Base-by-base conservation (phyloP, 2,888 invertebrate genomes). In the Drosophila diplacantha region DNA sequence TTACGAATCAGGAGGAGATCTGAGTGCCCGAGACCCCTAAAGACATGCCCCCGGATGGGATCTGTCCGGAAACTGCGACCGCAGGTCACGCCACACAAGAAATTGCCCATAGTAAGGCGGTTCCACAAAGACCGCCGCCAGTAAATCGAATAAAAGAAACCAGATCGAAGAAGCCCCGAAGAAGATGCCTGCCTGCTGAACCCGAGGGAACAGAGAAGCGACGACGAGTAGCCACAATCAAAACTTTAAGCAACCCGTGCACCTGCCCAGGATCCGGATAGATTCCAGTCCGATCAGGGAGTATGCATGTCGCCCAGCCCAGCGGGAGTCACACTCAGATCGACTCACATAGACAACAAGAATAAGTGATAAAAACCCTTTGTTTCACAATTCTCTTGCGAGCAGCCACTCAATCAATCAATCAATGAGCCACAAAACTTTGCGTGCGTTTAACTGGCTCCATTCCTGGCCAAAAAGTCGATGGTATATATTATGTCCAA, bases 321-420 rank as follows among this genome's bases (percentile, higher is more conserved):
- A 34, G 34, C 38, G 18, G 57, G 35, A 68, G 24, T 53, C 47
- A 47, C 43, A 60, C 69, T 62, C 56, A 68, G 67, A 57, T 60
- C 44, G 50, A 64, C 70, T 64, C 58, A 70, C 52, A 68, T 70
- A 70, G 71, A 66, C 62, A 72, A 81, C 67, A 67, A 66, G 67
- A 85, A 85, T 85, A 85, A 85, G 85, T 85, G 85, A 85, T 85
- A 85, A 85, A 85, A 85, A 78, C 73, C 72, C 74, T 80, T 83
- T 77, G 77, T 74, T 80, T 75, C 65, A 82, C 67, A 82, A 80
- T 80, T 82, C 74, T 80, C 72, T 80, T 63, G 80, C 73, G 72
- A 76, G 71, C 78, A 76, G 71, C 78, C 77, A 74, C 71, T 69
- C 57, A 75, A 71, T 69, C 69, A 71, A 71, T 70, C 68, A 71